Conservation (phyloP, 2,797 vertebrate species). For the Sebastes oblongus region DNA sequence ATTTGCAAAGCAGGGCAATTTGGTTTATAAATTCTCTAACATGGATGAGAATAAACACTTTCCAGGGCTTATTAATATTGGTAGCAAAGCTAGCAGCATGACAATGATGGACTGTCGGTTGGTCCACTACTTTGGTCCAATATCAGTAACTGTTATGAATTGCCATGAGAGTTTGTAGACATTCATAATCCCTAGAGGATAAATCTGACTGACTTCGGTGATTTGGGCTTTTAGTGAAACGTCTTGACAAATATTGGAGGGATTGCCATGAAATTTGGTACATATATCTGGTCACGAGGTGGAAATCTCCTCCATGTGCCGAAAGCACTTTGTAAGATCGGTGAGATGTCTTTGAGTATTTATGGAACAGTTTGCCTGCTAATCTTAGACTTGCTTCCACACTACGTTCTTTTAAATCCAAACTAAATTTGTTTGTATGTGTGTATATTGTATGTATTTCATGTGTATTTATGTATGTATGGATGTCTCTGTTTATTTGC, state of each 20-base stretch:
- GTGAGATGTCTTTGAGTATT: too few relatives aligned
- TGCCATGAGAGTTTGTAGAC: background rate
- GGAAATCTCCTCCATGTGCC: too few relatives aligned
- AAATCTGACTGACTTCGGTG: background rate
- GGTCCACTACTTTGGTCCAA: background rate
- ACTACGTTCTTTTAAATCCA: too few relatives aligned
- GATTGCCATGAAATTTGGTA: background rate
- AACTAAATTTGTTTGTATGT: too few relatives aligned
- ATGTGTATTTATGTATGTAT: too few relatives aligned
- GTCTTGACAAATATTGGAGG: background rate
- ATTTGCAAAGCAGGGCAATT: background rate
- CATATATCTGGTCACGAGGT: too few relatives aligned
- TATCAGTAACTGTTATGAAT: background rate
- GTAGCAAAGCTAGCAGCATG: background rate
- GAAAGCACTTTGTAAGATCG: too few relatives aligned
- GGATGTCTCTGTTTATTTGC: too few relatives aligned
- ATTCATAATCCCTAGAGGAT: background rate
- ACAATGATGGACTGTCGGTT: background rate
- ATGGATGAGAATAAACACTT: background rate
- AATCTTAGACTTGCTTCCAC: too few relatives aligned
- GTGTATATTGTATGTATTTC: too few relatives aligned
- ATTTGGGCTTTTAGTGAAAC: background rate
- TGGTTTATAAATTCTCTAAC: constrained; percentile 1
- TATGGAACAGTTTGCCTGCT: too few relatives aligned
- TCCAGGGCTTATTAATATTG: background rate